Evolutionary conservation across 2,888 invertebrate genomes (phyloP).

Genomic region (Oligia strigilis): DNA sequence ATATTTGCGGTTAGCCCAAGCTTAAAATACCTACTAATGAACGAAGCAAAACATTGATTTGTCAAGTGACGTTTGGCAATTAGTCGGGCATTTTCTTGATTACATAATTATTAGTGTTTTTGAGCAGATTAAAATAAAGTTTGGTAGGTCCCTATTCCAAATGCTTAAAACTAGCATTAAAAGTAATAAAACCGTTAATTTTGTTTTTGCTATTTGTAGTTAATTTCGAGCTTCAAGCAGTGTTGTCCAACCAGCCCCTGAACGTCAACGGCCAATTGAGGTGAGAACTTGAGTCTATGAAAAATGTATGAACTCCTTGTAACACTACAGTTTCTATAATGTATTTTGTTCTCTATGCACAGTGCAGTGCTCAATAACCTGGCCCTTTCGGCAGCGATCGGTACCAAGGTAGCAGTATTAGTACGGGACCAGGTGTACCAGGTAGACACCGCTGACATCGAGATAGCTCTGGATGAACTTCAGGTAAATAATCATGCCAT

Average conservation of each 20-base stretch:
- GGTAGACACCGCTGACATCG: constrained; percentile 16
- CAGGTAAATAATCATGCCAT: constrained; percentile 36
- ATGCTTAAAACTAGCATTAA: background rate
- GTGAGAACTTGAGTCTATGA: background rate
- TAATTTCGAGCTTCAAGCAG: constrained; percentile 22
- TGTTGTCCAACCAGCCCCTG: constrained; percentile 16
- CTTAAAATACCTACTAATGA: background rate
- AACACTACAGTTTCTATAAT: constrained; percentile 1
- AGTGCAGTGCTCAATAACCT: constrained; percentile 21
- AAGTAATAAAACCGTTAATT: background rate
- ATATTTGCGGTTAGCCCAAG: background rate
- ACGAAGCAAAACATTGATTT: background rate
- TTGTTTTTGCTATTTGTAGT: constrained; percentile 21
- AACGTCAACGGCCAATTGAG: constrained; percentile 23
- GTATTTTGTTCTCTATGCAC: constrained; percentile 7
- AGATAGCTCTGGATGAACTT: constrained; percentile 13
- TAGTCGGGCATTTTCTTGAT: background rate
- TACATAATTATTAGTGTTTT: background rate
- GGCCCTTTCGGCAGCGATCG: constrained; percentile 8
- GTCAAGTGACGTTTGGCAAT: background rate
- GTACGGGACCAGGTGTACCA: constrained; percentile 24
- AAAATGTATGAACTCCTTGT: background rate
- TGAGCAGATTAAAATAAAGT: background rate
- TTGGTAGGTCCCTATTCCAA: background rate
- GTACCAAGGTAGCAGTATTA: constrained; percentile 19